These are phyloP conservation scores for Calameuta filiformis DNA, from an alignment of 2,888 invertebrate species.

Conservation along the genomic window DNA sequence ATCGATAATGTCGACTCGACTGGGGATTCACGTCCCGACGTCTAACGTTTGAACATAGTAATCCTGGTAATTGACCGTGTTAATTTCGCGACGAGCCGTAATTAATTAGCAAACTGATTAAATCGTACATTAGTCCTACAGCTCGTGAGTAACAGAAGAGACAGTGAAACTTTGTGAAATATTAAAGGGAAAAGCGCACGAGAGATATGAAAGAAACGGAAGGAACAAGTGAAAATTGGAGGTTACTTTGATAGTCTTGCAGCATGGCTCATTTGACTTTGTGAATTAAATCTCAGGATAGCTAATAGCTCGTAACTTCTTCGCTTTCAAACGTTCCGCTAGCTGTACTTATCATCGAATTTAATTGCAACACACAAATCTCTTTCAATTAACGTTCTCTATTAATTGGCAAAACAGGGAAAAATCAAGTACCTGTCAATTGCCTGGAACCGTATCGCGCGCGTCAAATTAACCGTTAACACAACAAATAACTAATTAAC, in stretches of 20 bases:
- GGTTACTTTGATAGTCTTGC: not conserved
- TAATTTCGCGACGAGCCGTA: constrained; percentile 48
- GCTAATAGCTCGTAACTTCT: not conserved
- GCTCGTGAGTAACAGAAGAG: not conserved
- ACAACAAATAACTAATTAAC: not conserved
- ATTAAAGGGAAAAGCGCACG: not conserved
- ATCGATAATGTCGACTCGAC: not conserved
- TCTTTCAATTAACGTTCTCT: not conserved
- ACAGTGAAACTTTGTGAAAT: not conserved
- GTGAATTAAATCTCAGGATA: not conserved
- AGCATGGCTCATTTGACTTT: not conserved
- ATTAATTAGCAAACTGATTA: constrained; percentile 39
- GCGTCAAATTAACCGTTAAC: not conserved
- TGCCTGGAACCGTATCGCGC: not conserved
- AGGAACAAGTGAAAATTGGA: not conserved
- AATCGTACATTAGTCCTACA: not conserved
- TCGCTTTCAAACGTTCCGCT: not conserved
- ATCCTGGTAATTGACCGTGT: constrained; percentile 43
- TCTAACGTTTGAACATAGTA: constrained; percentile 27
- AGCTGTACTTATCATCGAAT: not conserved
- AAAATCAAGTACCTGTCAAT: not conserved
- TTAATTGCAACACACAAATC: not conserved
- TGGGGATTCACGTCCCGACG: not conserved
- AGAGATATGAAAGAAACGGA: not conserved
- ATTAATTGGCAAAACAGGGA: not conserved